phyloP scores from a whole-genome alignment of 2,113 vertebrate genomes.

The Gavia stellata region DNA sequence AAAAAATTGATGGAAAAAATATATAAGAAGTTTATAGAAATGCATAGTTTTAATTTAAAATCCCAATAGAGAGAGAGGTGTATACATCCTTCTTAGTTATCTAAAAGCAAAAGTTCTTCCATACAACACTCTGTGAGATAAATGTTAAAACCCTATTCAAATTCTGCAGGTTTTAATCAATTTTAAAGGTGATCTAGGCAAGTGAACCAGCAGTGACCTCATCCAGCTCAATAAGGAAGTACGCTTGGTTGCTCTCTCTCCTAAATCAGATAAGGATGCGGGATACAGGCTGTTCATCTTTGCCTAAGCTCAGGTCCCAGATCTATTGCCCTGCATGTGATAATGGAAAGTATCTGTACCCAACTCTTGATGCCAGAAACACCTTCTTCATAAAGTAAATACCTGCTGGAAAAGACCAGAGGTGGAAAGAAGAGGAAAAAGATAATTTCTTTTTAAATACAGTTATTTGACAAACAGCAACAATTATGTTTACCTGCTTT shows the following conservation, averaged over 20 bases:
- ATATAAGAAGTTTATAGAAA: not conserved
- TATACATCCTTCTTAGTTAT: not conserved
- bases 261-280: not conserved
- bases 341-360: not conserved
- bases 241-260: not conserved
- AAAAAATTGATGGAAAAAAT: not conserved
- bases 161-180: not conserved
- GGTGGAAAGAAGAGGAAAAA: not conserved
- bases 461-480: not conserved
- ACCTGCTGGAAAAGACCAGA: not conserved
- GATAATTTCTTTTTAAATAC: not conserved
- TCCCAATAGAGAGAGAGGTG: not conserved
- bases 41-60: not conserved
- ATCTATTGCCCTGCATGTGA: not conserved
- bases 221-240: not conserved
- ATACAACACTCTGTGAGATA: not conserved
- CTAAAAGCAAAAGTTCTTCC: not conserved
- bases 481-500: not conserved
- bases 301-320: not conserved
- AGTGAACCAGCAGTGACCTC: not conserved
- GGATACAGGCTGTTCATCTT: not conserved
- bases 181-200: not conserved
- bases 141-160: not conserved
- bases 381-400: not conserved
- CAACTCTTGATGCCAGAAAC: not conserved